These are phyloP conservation scores for Sycobia sp. DNA, from an alignment of 1,140 invertebrate genomes.

Conservation along the genomic window DNA sequence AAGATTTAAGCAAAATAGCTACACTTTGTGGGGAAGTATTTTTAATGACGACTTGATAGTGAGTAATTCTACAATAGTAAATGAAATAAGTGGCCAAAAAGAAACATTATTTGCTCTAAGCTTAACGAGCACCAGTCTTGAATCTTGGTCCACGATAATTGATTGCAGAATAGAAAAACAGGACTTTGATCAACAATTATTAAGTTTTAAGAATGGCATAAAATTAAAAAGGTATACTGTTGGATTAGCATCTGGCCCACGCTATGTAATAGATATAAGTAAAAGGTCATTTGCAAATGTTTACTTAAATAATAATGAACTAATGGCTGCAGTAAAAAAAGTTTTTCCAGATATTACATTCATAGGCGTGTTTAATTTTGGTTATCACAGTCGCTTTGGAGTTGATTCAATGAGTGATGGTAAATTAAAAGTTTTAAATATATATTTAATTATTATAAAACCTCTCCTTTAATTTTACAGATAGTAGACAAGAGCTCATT, in stretches of 20 bases:
- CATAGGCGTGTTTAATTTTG: conserved; percentile 10
- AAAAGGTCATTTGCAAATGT: neutral
- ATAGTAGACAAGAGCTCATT: neutral
- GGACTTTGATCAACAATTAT: conserved; percentile 7
- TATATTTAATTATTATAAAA: neutral
- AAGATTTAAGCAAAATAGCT: conserved; percentile 10
- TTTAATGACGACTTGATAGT: conserved; percentile 1
- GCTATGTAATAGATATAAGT: neutral
- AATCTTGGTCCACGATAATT: neutral
- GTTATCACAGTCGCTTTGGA: conserved; percentile 15
- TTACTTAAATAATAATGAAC: neutral
- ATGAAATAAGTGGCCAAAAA: neutral
- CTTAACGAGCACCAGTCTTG: neutral
- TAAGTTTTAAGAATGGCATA: neutral
- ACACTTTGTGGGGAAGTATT: too few species aligned
- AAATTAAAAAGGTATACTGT: neutral
- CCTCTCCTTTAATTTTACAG: neutral
- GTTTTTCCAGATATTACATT: conserved; percentile 8
- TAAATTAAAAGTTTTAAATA: neutral
- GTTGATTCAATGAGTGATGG: conserved; percentile 6
- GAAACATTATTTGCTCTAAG: neutral
- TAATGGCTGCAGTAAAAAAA: neutral
- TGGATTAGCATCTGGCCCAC: neutral
- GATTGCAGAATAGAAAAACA: neutral
- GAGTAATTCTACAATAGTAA: neutral